These are phyloP conservation scores for Brassicogethes aeneus DNA, from an alignment of 2,888 invertebrate species.

Conservation along the genomic window DNA sequence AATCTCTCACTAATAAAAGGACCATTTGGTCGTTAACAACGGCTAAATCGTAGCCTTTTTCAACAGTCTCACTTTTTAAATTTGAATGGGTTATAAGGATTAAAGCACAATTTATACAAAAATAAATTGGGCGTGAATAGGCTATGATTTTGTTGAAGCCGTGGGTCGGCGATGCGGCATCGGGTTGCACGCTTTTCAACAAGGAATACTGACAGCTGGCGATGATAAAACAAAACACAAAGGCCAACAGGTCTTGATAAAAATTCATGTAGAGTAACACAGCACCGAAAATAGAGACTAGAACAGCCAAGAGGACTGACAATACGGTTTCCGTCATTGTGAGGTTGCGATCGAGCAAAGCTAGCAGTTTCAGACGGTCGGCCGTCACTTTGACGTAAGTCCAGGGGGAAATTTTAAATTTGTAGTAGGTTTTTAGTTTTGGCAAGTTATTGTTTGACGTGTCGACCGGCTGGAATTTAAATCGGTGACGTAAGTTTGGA, in stretches of 20 bases:
- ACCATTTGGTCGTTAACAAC: conserved; percentile 46
- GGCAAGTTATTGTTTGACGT: conserved; percentile 26
- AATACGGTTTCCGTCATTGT: conserved; percentile 73
- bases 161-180: conserved; percentile 96
- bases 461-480: conserved; percentile 48
- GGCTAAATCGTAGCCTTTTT: conserved; percentile 8
- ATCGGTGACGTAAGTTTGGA: conserved; percentile 48
- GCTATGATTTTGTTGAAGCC: conserved; percentile 93
- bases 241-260: conserved; percentile 86
- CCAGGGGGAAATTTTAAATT: conserved; percentile 59
- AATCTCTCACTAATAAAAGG: conserved; percentile 59
- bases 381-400: conserved; percentile 68
- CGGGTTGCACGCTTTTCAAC: conserved; percentile 96
- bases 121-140: conserved; percentile 90
- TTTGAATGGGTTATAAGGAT: conserved; percentile 32
- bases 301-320: conserved; percentile 72
- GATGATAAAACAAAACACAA: conserved; percentile 95
- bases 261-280: conserved; percentile 73
- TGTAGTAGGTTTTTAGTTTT: conserved; percentile 53
- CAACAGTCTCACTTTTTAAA: conserved; percentile 37
- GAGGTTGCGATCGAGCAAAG: conserved; percentile 86
- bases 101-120: conserved; percentile 64
- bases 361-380: conserved; percentile 85
- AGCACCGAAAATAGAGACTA: conserved; percentile 80
- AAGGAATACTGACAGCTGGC: conserved; percentile 96